phyloP scores from a whole-genome alignment of 2,113 vertebrate genomes.

The Propithecus coquereli region DNA sequence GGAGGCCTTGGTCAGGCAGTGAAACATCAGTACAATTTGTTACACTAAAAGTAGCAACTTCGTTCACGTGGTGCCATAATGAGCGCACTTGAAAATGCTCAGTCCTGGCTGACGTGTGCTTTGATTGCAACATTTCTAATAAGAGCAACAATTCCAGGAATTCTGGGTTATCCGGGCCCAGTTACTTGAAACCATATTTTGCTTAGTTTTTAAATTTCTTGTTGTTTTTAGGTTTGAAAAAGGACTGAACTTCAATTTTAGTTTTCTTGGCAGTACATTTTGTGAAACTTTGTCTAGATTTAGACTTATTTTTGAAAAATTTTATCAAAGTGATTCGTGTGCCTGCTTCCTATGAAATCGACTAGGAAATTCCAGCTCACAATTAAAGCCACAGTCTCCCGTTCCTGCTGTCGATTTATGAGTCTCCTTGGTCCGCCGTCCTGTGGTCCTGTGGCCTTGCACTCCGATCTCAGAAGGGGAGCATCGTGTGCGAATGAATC shows the following conservation, averaged over 20 bases:
- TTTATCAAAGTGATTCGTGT: not conserved
- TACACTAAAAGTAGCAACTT: accelerated
- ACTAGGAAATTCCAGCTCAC: not conserved
- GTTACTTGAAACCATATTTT: not conserved
- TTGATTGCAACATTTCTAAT: not conserved
- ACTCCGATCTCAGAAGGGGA: not conserved
- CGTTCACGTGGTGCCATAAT: accelerated
- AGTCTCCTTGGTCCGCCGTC: accelerated
- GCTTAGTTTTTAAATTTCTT: not conserved
- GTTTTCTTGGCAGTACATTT: not conserved
- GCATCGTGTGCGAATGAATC: accelerated
- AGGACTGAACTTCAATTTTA: not conserved
- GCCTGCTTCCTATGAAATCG: not conserved
- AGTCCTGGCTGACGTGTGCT: not conserved
- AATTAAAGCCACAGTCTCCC: accelerated
- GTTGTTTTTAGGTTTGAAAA: not conserved
- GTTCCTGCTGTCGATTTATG: accelerated
- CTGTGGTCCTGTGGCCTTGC: accelerated
- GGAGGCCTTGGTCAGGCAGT: not conserved
- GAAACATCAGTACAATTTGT: accelerated
- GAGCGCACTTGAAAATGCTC: not conserved
- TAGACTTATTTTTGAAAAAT: not conserved
- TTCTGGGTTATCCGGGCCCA: not conserved
- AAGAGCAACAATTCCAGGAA: not conserved
- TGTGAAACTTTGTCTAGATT: not conserved